phyloP scores from a whole-genome alignment of 2,113 vertebrate genomes.

The human region GRCh38 chr2:30980001-30980500 shows the following conservation, averaged over 20 bases:
- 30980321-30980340: neutral
- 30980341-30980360: neutral
- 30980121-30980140: neutral
- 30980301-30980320: accelerated
- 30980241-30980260: too few relatives aligned
- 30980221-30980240: accelerated
- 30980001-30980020: slow-evolving; percentile 17
- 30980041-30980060: slow-evolving; percentile 45
- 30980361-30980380: too few relatives aligned
- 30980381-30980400: too few relatives aligned
- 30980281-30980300: neutral
- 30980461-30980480: neutral
- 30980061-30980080: neutral
- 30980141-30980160: neutral
- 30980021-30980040: slow-evolving; percentile 41
- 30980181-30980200: neutral
- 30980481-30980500: neutral
- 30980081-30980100: neutral
- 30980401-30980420: neutral
- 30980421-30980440: too few relatives aligned
- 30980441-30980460: neutral
- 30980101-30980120: neutral
- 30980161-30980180: neutral
- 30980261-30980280: neutral
- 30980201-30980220: neutral